phyloP scores from a whole-genome alignment of 2,888 invertebrate genomes.

The Mesorhabditis belari region DNA sequence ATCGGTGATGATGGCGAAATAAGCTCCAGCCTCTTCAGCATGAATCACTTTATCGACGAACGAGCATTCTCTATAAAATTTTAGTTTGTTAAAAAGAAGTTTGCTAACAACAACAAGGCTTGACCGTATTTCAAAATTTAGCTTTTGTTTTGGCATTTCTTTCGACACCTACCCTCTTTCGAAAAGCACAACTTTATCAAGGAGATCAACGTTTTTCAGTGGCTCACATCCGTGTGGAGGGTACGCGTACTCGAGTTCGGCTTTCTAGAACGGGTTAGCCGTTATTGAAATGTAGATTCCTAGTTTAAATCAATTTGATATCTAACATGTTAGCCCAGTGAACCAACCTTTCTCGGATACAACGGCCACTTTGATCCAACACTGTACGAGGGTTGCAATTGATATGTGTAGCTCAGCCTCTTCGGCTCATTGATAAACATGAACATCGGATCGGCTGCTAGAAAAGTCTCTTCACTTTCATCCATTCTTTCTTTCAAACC shows the following conservation, averaged over 20 bases:
- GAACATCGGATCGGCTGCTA: conserved; percentile 4
- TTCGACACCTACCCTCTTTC: conserved; percentile 9
- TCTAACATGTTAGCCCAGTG: not conserved
- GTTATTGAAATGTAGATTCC: not conserved
- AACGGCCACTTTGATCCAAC: conserved; percentile 7
- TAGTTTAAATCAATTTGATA: not conserved
- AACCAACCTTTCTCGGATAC: conserved; percentile 7
- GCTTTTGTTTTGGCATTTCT: not conserved
- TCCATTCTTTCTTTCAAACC: too few relatives aligned
- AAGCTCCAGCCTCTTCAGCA: conserved; percentile 32
- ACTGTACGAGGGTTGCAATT: conserved; percentile 10
- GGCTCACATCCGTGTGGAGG: conserved; percentile 11
- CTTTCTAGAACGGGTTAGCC: conserved; percentile 5
- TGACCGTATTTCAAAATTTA: too few relatives aligned
- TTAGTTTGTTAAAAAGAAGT: not conserved
- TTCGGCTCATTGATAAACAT: conserved; percentile 7
- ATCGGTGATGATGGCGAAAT: conserved; percentile 34
- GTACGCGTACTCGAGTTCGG: conserved; percentile 9
- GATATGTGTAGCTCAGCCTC: conserved; percentile 10
- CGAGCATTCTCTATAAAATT: conserved; percentile 30
- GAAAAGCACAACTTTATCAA: conserved; percentile 8
- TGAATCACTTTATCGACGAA: conserved; percentile 36
- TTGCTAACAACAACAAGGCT: not conserved
- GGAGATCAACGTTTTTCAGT: conserved; percentile 4
- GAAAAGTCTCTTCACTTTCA: too few relatives aligned